Evolutionary conservation across 2,888 invertebrate species (phyloP).

Genomic region (Meghimatium bilineatum): DNA sequence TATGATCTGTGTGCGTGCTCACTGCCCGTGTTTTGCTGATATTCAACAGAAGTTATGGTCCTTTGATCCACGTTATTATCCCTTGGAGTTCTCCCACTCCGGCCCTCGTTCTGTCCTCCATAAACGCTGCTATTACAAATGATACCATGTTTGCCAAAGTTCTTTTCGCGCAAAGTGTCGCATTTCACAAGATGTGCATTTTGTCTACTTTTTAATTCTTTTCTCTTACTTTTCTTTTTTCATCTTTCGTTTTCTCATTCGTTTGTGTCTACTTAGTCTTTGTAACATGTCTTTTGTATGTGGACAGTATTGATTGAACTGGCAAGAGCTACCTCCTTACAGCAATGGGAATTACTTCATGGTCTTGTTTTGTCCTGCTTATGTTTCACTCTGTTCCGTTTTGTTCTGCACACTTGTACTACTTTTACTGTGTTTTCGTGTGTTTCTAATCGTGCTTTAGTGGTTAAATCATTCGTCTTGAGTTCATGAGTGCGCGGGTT

Average conservation of each 20-base stretch:
- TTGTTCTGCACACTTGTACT: too few species aligned
- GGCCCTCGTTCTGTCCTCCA: not conserved
- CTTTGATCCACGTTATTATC: conserved; percentile 24
- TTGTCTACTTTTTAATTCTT: not conserved
- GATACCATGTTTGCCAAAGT: not conserved
- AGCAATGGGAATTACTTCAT: too few species aligned
- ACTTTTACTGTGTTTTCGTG: too few species aligned
- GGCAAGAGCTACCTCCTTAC: too few species aligned
- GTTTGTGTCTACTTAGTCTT: not conserved
- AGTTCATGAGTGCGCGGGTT: too few species aligned
- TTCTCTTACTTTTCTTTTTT: not conserved
- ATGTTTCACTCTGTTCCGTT: too few species aligned
- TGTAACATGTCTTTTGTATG: too few species aligned
- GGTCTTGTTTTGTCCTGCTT: too few species aligned
- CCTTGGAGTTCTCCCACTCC: not conserved
- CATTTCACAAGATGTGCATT: not conserved
- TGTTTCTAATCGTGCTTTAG: too few species aligned
- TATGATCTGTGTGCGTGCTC: conserved; percentile 30
- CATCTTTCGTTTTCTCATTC: not conserved
- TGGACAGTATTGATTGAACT: too few species aligned
- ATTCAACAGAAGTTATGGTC: not conserved
- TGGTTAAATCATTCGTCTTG: too few species aligned
- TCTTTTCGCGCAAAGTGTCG: not conserved
- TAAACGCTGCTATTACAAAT: not conserved
- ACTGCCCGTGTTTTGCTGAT: conserved; percentile 16